Evolutionary conservation across 2,113 vertebrate species (phyloP).

Genomic region (Empidonax traillii): DNA sequence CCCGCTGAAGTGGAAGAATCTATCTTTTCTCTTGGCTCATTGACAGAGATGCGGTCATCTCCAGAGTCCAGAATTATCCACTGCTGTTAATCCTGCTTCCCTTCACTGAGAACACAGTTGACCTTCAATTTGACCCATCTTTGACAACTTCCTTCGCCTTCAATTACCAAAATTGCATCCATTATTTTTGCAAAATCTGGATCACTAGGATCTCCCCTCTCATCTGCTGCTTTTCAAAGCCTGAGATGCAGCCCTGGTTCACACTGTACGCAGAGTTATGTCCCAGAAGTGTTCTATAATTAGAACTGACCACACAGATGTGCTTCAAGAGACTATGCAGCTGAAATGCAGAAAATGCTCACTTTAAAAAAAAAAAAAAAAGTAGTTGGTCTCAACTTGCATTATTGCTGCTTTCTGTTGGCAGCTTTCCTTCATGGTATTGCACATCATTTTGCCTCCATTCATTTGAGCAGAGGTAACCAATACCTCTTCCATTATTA

Average conservation of each 20-base stretch:
- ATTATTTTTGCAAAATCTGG: background rate
- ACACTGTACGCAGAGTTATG: background rate
- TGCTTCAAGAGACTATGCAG: conserved; percentile 11
- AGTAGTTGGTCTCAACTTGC: background rate
- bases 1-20: background rate
- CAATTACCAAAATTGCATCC: background rate
- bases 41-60: conserved; percentile 26
- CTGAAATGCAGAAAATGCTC: conserved; percentile 14
- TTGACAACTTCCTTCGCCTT: background rate
- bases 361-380: background rate
- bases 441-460: background rate
- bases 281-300: conserved; percentile 50
- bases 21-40: conserved; percentile 47
- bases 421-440: background rate
- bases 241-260: background rate
- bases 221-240: background rate
- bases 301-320: conserved; percentile 63
- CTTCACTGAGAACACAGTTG: background rate
- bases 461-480: conserved; percentile 33
- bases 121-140: conserved; percentile 18
- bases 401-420: background rate
- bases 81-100: conserved; percentile 28
- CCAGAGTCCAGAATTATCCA: conserved; percentile 17
- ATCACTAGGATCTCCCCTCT: background rate
- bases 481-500: conserved; percentile 65